Conservation (phyloP, 2,888 invertebrate genomes). For the Timandra comae region DNA sequence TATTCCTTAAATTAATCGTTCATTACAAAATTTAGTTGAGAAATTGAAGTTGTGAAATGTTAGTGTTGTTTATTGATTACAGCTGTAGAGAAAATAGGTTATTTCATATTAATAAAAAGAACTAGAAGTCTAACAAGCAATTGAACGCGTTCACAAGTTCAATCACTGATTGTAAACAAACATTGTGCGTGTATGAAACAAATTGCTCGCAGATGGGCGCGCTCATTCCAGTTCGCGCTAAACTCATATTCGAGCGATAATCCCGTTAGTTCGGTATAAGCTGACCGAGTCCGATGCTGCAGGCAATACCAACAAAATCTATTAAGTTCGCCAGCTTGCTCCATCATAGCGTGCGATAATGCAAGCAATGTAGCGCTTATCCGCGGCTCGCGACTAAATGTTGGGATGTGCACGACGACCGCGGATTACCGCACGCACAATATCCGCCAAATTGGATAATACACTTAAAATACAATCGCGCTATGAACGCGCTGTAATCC, state of each 20-base stretch:
- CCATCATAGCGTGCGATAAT: slow-evolving; percentile 60
- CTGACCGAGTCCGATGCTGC: slow-evolving; percentile 50
- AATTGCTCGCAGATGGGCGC: slow-evolving; percentile 37
- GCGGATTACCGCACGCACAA: slow-evolving; percentile 75
- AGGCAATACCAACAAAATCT: slow-evolving; percentile 62
- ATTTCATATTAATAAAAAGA: no score
- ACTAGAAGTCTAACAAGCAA: no score
- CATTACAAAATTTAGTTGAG: no score
- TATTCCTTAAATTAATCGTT: no score
- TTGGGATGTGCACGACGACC: slow-evolving; percentile 52
- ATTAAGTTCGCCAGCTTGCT: slow-evolving; percentile 69
- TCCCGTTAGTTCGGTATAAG: slow-evolving; percentile 66
- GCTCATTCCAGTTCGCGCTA: slow-evolving; percentile 45
- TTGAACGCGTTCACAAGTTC: no score
- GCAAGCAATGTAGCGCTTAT: slow-evolving; percentile 50
- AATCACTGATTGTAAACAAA: background rate
- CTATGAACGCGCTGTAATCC: slow-evolving; percentile 72
- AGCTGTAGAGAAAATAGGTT: no score
- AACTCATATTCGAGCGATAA: slow-evolving; percentile 63
- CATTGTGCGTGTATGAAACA: slow-evolving; percentile 14
- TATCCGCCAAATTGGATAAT: slow-evolving; percentile 80
- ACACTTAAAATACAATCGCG: slow-evolving; percentile 80
- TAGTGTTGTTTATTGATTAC: no score
- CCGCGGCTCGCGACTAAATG: slow-evolving; percentile 52
- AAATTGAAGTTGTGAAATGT: no score